Conservation (phyloP, 2,113 vertebrate species). For the Gymnocephalus cernua region DNA sequence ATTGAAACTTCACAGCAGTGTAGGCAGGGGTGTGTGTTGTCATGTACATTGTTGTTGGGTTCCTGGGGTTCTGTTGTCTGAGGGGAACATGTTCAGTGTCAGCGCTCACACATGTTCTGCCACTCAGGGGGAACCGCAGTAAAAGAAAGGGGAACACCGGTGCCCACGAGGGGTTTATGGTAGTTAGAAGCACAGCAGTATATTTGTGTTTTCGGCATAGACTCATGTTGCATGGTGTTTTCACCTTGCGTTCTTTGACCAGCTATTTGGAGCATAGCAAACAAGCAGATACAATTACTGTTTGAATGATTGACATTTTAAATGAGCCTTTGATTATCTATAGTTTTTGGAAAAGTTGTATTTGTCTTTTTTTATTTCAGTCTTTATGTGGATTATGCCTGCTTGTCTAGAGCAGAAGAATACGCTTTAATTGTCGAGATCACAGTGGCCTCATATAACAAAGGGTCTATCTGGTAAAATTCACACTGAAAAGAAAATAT, state of each 20-base stretch:
- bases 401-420: neutral
- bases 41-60: conserved; percentile 53
- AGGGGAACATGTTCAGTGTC: conserved; percentile 66
- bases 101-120: conserved; percentile 68
- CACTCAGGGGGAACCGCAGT: conserved; percentile 52
- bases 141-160: neutral
- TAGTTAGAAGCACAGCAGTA: conserved; percentile 3
- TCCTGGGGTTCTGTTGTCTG: conserved; percentile 69
- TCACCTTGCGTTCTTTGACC: neutral
- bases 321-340: neutral
- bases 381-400: neutral
- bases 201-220: neutral
- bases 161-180: neutral
- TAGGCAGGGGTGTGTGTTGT: conserved; percentile 59
- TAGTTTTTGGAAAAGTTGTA: neutral
- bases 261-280: neutral
- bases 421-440: neutral
- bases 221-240: neutral
- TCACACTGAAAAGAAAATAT: conserved; percentile 16
- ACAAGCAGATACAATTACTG: neutral
- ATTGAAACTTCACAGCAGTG: conserved; percentile 78
- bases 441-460: neutral
- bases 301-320: conserved; percentile 6
- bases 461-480: neutral
- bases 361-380: neutral